Base-by-base conservation (phyloP, 2,888 invertebrate species). In the Drosophila atroscutellata region DNA sequence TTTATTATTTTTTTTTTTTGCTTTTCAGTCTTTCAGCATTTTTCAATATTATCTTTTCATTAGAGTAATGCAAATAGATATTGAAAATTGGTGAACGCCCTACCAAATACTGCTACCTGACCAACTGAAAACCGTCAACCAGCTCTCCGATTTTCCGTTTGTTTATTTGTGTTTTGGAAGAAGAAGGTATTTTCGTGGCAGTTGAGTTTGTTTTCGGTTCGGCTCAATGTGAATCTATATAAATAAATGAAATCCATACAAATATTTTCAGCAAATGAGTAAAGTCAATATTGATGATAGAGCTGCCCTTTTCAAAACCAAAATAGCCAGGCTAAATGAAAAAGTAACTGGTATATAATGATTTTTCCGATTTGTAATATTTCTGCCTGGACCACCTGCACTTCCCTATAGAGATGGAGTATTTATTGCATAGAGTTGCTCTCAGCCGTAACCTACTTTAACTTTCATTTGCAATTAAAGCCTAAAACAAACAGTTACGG, bases 41-140 rank as follows among this genome's bases (percentile, higher is more conserved):
- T 63, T 73, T 68, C 84, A 87, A 87, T 87, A 88, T 87, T 87
- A 55, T 81, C 67, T 77, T 87, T 87, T 86, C 86, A 87, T 87
- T 87, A 84, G 59, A 42, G 49, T 58, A 85, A 86, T 84, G 84
- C 84, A 87, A 86, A 87, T 86, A 81, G 76, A 70, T 76, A 74
- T 63, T 18, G 55, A 39, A 59, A 72, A 77, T 70, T 73, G 57
- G 76, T 51, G 49, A 74, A 77, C 85, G 87, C 85, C 85, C 76
- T 77, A 37, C n/a, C 20, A 24, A 61, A 15, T 52, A 54, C 64
- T 57, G 77, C 71, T 78, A 75, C 78, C 77, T 74, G 77, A 77
- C 57, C 60, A 64, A 9, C 50, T 9, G 34, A 24, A 67, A 28
- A 55, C 28, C 54, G 56, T 58, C 30, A 57, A 56, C 34, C 58